Evolutionary conservation across 2,113 vertebrate genomes (phyloP).

Genomic region (Tiliqua scincoides): DNA sequence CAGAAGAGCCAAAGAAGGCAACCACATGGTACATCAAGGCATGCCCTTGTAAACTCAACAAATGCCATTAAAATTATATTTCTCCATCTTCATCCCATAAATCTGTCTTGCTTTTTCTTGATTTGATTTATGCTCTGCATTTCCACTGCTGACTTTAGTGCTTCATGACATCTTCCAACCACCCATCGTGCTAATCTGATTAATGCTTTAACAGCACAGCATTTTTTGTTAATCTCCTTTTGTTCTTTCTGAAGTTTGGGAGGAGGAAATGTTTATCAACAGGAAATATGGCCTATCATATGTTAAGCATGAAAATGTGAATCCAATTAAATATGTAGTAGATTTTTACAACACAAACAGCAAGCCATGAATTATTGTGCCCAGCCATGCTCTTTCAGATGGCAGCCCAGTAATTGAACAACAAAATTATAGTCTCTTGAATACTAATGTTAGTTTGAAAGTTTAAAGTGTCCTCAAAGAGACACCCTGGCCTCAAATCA

Average conservation of each 20-base stretch:
- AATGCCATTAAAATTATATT: constrained; percentile 24
- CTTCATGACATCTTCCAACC: background rate
- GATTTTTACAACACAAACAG: background rate
- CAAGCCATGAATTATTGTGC: background rate
- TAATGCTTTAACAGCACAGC: constrained; percentile 22
- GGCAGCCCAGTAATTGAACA: background rate
- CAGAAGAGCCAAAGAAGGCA: background rate
- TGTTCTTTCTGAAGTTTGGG: background rate
- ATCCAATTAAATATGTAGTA: constrained; percentile 4
- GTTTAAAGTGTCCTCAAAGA: background rate
- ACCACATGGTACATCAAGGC: background rate
- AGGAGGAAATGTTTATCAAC: constrained; percentile 1
- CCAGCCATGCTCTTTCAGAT: background rate
- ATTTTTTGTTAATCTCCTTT: background rate
- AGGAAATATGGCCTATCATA: background rate
- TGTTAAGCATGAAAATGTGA: background rate
- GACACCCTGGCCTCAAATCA: background rate
- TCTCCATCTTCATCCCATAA: constrained; percentile 28
- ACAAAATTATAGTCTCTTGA: background rate
- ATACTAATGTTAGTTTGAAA: background rate
- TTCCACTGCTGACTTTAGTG: constrained; percentile 38
- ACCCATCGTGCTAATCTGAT: constrained; percentile 24
- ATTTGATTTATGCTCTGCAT: constrained; percentile 23
- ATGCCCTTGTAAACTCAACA: constrained; percentile 37
- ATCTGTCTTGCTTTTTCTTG: background rate